A percentile compares a stretch with the other conserved stretches of the same genome.
Conservation (phyloP, 2,797 vertebrate species). For the Xiphorhynchus erythropygius region DNA sequence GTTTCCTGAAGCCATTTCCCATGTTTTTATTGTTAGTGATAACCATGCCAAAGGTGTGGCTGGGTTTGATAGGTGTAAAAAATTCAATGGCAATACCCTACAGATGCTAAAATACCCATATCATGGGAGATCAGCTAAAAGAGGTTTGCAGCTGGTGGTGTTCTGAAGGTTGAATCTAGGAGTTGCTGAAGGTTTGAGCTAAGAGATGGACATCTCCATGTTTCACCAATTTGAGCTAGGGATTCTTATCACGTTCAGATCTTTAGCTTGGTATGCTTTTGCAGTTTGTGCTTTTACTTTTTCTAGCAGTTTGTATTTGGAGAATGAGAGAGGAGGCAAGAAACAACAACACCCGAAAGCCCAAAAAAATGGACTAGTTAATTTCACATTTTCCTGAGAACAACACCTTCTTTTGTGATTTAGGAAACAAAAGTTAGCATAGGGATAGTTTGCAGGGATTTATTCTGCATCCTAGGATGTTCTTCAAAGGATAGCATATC, state of each 20-base stretch:
- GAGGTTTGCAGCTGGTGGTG: neutral
- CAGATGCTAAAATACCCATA: neutral
- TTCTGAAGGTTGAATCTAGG: neutral
- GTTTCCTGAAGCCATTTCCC: neutral
- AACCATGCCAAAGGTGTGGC: neutral
- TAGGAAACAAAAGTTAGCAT: conserved; percentile 7
- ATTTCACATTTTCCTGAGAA: conserved; percentile 29
- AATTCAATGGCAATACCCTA: neutral
- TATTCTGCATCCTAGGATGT: neutral
- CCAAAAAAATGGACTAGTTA: conserved; percentile 20
- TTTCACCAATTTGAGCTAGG: neutral
- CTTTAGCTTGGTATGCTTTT: neutral
- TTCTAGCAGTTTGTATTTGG: neutral
- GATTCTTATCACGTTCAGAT: neutral
- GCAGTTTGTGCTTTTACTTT: neutral
- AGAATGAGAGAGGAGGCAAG: neutral
- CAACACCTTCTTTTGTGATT: neutral
- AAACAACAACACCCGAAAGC: neutral
- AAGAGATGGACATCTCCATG: neutral
- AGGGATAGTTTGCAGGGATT: neutral
- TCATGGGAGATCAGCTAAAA: neutral
- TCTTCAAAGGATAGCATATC: neutral
- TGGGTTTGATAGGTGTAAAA: neutral
- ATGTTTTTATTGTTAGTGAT: neutral
- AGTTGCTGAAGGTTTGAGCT: neutral